phyloP scores from a whole-genome alignment of 2,797 vertebrate species.

The Rhincodon typus region DNA sequence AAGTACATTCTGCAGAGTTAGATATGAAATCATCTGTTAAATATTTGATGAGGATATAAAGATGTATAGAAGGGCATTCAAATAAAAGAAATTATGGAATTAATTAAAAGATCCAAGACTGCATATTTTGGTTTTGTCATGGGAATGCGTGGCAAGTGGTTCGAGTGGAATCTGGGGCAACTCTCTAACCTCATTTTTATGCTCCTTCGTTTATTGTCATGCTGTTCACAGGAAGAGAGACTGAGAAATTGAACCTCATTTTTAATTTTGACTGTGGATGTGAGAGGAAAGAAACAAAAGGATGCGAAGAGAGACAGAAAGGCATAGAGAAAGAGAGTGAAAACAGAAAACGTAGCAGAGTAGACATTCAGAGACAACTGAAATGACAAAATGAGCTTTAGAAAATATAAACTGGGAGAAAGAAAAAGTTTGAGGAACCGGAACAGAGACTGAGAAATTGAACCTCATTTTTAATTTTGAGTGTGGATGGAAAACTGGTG shows the following conservation, averaged over 20 bases:
- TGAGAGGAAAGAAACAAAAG: background rate
- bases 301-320: background rate
- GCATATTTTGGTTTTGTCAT: no score
- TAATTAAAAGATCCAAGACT: no score
- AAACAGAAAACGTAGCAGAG: background rate
- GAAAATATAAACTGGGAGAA: background rate
- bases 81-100: background rate
- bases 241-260: background rate
- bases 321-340: background rate
- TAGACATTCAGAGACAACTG: background rate
- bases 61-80: background rate
- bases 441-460: background rate
- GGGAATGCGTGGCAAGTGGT: no score
- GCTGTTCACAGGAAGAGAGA: background rate
- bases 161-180: background rate
- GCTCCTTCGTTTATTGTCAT: background rate
- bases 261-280: background rate
- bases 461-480: background rate
- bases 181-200: background rate
- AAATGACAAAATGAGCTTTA: background rate
- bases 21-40: background rate
- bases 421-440: background rate
- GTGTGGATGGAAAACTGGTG: background rate
- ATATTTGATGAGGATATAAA: background rate
- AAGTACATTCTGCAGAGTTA: background rate